A percentile compares a stretch with the other conserved stretches of the same genome.
These are phyloP conservation scores for Chaetodon trifascialis DNA, from an alignment of 2,113 vertebrate genomes.

Conservation along the genomic window DNA sequence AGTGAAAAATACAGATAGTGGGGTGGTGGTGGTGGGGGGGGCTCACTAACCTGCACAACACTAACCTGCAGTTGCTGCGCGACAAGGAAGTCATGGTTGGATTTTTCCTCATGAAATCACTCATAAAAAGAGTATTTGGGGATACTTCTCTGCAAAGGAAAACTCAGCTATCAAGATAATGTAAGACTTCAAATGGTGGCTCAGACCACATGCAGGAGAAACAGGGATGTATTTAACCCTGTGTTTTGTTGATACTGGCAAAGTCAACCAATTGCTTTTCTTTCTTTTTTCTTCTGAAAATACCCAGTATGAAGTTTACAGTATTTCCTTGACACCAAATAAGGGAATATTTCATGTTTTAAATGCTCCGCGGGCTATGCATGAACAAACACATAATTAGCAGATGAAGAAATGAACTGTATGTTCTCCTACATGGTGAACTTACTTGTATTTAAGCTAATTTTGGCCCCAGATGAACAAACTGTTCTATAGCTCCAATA, in stretches of 20 bases:
- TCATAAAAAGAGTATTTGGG: background rate
- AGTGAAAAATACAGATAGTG: constrained; percentile 20
- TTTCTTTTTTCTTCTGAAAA: background rate
- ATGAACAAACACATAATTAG: background rate
- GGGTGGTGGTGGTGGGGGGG: too few species aligned
- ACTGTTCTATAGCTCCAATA: background rate
- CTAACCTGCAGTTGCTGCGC: background rate
- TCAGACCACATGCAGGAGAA: constrained; percentile 2
- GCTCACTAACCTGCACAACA: constrained; percentile 1
- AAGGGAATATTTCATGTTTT: background rate
- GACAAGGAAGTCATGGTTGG: constrained; percentile 22
- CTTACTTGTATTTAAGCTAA: background rate
- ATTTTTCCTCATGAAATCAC: constrained; percentile 21
- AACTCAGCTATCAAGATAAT: background rate
- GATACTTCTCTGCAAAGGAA: constrained; percentile 3
- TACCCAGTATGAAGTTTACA: background rate
- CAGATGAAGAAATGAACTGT: background rate
- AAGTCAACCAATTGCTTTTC: background rate
- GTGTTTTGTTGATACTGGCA: background rate
- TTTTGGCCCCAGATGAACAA: background rate
- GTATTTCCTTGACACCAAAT: background rate
- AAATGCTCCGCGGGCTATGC: background rate
- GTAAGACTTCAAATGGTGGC: background rate
- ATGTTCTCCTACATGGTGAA: background rate
- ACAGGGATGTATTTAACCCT: background rate